A percentile compares a stretch with the other conserved stretches of the same genome.
Conservation (phyloP, 2,113 vertebrate species). For the Onychostoma macrolepis region DNA sequence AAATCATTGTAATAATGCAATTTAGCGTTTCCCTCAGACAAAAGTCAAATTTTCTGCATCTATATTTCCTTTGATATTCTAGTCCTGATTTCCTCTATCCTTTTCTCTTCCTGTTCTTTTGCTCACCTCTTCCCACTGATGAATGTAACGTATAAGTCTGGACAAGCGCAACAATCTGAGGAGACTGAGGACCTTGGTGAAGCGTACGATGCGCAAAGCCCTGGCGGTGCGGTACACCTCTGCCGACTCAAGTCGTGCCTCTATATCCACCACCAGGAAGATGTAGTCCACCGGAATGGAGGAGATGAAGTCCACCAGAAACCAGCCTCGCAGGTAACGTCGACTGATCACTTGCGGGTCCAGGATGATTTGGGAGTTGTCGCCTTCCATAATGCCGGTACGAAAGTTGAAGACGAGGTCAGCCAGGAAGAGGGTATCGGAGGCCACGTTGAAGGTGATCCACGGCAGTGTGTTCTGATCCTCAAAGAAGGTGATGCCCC, state of each 20-base stretch:
- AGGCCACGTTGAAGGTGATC: conserved; percentile 78
- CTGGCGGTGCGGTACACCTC: conserved; percentile 79
- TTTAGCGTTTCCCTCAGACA: background rate
- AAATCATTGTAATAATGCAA: background rate
- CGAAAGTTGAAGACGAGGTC: conserved; percentile 80
- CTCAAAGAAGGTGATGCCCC: conserved; percentile 82
- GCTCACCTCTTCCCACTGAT: conserved; percentile 82
- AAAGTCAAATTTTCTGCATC: background rate
- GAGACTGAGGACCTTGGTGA: conserved; percentile 81
- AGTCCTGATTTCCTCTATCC: background rate
- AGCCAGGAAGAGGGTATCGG: conserved; percentile 78
- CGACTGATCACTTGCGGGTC: conserved; percentile 75
- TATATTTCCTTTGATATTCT: background rate
- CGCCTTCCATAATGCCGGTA: conserved; percentile 73
- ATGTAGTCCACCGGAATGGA: conserved; percentile 81
- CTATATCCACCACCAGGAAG: conserved; percentile 76
- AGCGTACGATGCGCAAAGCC: conserved; percentile 78
- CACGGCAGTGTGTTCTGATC: conserved; percentile 79
- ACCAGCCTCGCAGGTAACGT: conserved; percentile 76
- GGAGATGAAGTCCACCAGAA: conserved; percentile 78
- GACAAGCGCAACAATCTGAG: conserved; percentile 77
- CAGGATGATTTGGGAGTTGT: conserved; percentile 74
- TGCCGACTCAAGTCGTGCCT: conserved; percentile 66
- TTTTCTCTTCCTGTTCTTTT: background rate
- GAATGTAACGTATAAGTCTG: conserved; percentile 80